phyloP scores from a whole-genome alignment of 2,888 invertebrate genomes.

The Hirtodrosophila trivittata region DNA sequence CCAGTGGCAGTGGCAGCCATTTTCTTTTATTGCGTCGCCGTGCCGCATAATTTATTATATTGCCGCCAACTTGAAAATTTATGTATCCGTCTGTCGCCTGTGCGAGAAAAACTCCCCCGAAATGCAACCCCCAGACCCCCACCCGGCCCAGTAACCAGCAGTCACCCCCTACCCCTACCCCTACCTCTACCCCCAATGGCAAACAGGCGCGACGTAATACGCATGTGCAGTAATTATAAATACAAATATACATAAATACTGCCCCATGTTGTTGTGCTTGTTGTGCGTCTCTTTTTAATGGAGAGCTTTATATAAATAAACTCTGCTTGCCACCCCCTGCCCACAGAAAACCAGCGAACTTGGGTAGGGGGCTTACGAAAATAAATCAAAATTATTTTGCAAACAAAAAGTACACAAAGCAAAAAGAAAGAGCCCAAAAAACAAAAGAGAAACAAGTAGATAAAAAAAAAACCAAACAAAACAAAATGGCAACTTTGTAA shows the following conservation, averaged over 20 bases:
- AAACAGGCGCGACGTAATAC: conserved; percentile 63
- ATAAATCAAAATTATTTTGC: conserved; percentile 81
- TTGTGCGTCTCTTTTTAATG: conserved; percentile 70
- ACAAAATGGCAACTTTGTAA: conserved; percentile 81
- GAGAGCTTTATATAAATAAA: conserved; percentile 80
- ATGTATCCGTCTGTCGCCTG: conserved; percentile 64
- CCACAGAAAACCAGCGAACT: no score
- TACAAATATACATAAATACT: conserved; percentile 76
- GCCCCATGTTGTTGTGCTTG: conserved; percentile 27
- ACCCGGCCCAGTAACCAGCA: neutral
- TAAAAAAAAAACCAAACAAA: conserved; percentile 43
- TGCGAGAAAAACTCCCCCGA: conserved; percentile 65
- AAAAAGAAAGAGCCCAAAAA: conserved; percentile 27
- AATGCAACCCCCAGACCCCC: conserved; percentile 35
- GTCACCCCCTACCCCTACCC: conserved; percentile 3
- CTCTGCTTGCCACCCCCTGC: conserved; percentile 48
- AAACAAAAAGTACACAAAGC: conserved; percentile 65
- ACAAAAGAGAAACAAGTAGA: conserved; percentile 47
- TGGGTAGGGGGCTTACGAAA: conserved; percentile 45
- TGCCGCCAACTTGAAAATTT: conserved; percentile 74
- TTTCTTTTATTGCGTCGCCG: conserved; percentile 63
- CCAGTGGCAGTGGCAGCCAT: conserved; percentile 55
- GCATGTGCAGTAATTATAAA: conserved; percentile 83
- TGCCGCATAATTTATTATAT: conserved; percentile 71
- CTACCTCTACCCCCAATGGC: conserved; percentile 7